These are phyloP conservation scores for Oncorhynchus clarkii DNA, from an alignment of 2,113 vertebrate genomes.

Conservation along the genomic window DNA sequence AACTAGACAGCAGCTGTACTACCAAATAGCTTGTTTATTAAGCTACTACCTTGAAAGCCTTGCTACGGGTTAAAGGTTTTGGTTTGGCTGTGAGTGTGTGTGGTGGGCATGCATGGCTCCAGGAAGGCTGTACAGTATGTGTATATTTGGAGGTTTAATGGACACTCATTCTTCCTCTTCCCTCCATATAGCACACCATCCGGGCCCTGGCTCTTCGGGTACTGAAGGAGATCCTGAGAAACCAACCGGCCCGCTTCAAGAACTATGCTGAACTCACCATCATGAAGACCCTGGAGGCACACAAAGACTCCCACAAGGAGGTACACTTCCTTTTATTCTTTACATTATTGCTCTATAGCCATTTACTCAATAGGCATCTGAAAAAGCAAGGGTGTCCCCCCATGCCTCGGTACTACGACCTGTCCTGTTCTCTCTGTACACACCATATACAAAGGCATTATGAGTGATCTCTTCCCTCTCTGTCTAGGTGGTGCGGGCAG, in stretches of 20 bases:
- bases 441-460: constrained; percentile 47
- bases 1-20: no score
- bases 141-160: background rate
- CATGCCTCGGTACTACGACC: no score
- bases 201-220: constrained; percentile 90
- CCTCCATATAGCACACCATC: constrained; percentile 83
- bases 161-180: background rate
- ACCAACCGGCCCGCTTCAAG: constrained; percentile 95
- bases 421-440: no score
- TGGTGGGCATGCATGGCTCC: no score
- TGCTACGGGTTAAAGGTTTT: no score
- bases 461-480: background rate
- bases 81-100: no score
- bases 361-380: background rate
- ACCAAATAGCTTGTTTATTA: no score
- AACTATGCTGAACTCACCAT: constrained; percentile 97
- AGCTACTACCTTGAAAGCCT: no score
- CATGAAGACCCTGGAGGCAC: constrained; percentile 98
- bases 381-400: no score
- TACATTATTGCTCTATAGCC: background rate
- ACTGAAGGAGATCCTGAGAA: constrained; percentile 94
- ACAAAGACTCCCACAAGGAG: constrained; percentile 99
- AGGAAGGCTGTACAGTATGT: no score
- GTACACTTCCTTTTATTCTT: constrained; percentile 58
- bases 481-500: constrained; percentile 89